Evolutionary conservation across 2,797 vertebrate species (phyloP).

Genomic region (Enteromius paludinosus): DNA sequence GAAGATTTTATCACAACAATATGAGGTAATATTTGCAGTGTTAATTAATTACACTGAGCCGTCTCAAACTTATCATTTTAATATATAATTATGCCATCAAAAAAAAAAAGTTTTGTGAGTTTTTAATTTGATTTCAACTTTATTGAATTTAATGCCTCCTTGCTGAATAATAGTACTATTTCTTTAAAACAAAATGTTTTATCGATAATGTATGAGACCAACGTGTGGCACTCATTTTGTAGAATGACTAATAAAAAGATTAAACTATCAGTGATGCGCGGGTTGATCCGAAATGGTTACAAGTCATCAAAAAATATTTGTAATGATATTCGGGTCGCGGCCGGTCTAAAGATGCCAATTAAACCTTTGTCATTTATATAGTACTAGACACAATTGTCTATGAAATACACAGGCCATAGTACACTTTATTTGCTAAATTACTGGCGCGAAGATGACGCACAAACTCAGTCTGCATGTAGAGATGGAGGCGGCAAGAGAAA

Average conservation of each 20-base stretch:
- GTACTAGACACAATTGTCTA: no score
- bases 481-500: no score
- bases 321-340: no score
- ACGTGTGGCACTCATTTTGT: not conserved
- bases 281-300: no score
- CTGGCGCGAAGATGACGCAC: no score
- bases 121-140: slow-evolving; percentile 3
- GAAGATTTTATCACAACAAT: not conserved
- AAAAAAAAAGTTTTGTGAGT: not conserved
- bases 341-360: no score
- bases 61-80: not conserved
- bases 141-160: not conserved
- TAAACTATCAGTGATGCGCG: no score
- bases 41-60: not conserved
- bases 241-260: not conserved
- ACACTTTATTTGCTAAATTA: no score
- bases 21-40: not conserved
- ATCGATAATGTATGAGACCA: not conserved
- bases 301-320: no score
- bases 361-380: no score
- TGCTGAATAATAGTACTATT: not conserved
- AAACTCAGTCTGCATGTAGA: no score
- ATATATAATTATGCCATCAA: not conserved
- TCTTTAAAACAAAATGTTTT: not conserved
- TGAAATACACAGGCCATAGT: no score